These are phyloP conservation scores for Diarsia dahlii DNA, from an alignment of 2,888 invertebrate species.

Conservation along the genomic window DNA sequence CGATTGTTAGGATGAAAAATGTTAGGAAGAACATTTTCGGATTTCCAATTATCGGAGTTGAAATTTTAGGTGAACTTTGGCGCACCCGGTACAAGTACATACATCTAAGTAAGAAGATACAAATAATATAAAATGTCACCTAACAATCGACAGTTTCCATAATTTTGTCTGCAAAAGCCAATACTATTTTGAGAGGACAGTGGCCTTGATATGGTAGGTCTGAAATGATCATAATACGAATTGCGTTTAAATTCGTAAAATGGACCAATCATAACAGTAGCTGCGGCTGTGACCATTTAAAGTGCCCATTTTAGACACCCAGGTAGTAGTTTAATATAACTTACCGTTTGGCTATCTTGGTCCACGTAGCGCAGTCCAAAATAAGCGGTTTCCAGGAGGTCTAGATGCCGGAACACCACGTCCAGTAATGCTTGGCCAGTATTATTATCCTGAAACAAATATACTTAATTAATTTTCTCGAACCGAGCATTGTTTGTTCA, in stretches of 20 bases:
- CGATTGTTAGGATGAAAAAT: no score
- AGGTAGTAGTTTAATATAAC: conserved; percentile 68
- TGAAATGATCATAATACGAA: no score
- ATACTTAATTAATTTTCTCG: conserved; percentile 1
- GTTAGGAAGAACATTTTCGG: no score
- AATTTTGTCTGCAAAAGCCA: neutral
- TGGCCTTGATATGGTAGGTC: neutral
- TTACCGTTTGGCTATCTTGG: conserved; percentile 98
- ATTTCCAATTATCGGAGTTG: no score
- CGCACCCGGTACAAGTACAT: no score
- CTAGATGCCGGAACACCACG: conserved; percentile 97
- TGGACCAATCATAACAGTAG: no score
- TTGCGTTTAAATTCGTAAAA: no score
- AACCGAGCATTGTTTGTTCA: conserved; percentile 9
- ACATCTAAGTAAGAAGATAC: no score
- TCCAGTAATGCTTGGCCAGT: conserved; percentile 97
- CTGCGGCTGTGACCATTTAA: no score
- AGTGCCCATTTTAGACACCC: no score
- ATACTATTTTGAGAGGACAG: neutral
- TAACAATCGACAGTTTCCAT: neutral
- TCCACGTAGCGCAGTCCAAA: conserved; percentile 98
- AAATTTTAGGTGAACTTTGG: no score
- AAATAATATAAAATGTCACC: conserved; percentile 2
- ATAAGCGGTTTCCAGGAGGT: conserved; percentile 98
- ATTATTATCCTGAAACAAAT: conserved; percentile 94